Conservation (phyloP, 2,113 vertebrate species). For the Epinephelus fuscoguttatus region DNA sequence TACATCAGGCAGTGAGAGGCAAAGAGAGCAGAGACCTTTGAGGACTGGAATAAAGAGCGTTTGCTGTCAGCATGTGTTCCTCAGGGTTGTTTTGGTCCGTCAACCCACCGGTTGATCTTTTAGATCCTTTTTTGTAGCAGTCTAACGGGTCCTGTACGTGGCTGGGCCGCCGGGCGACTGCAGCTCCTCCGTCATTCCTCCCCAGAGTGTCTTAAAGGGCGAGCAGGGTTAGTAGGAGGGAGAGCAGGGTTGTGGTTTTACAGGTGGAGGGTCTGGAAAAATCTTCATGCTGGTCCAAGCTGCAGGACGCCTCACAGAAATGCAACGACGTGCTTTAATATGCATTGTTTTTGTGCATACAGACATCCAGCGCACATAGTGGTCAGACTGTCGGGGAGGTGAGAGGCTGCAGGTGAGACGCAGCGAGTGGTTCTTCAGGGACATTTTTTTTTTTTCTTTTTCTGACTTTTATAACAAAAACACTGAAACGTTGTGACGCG, state of each 20-base stretch:
- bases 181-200: slow-evolving; percentile 67
- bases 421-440: slow-evolving; percentile 50
- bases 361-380: slow-evolving; percentile 56
- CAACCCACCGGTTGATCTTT: background rate
- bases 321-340: slow-evolving; percentile 40
- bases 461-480: slow-evolving; percentile 79
- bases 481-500: slow-evolving; percentile 74
- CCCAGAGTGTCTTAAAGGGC: slow-evolving; percentile 24
- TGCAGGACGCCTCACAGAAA: slow-evolving; percentile 21
- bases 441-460: slow-evolving; percentile 45
- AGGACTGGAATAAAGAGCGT: background rate
- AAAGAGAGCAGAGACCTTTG: background rate
- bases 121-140: background rate
- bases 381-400: slow-evolving; percentile 48
- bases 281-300: slow-evolving; percentile 65
- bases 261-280: slow-evolving; percentile 64
- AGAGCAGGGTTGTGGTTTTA: slow-evolving; percentile 9
- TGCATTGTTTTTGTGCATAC: slow-evolving; percentile 22
- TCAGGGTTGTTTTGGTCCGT: slow-evolving; percentile 46
- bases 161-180: background rate
- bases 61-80: background rate
- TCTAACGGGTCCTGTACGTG: background rate
- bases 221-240: slow-evolving; percentile 24
- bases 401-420: slow-evolving; percentile 37
- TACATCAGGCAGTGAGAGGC: slow-evolving; percentile 50